Evolutionary conservation across 1,140 invertebrate genomes (phyloP), one percentile per base, ranked within the genome.

Genomic region (Piezodorus guildinii): DNA sequence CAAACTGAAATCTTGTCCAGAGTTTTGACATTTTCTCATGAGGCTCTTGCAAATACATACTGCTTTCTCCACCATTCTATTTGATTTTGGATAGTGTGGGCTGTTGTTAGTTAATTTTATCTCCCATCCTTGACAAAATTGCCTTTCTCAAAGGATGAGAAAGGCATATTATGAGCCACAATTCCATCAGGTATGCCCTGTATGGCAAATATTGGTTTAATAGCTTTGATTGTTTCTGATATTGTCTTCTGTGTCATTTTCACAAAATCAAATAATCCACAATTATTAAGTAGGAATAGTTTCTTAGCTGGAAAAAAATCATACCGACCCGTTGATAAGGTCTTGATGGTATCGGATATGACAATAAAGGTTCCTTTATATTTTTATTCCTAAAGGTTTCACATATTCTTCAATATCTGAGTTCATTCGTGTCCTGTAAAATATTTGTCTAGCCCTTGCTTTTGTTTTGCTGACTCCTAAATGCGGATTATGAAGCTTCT

Each of bases 101-200:
- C 63, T 67, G 15, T 43, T 62, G 5, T 60, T 67, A 12, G 25
- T 62, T 25, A 66, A 21, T 60, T 65, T 51, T 21, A 63, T 60
- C 30, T 63, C 60, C 21, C 62, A 56, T 30, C 58, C 19, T 17
- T 54, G 6, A 60, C 30, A 51, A 62, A 67, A 63, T 15, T 62
- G 39, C 34, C 21, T 59, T 44, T 63, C 65, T 27, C 60, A 45
- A 62, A 8, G 2, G 16, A 52, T 62, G 9, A 49, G 27, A 60
- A 68, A 68, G 21, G 65, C 63, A 46, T 66, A 61, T 68, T 68
- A 46, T 68, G 60, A 44, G 60, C 45, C n/a, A 63, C 17, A 45
- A 68, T 49, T 9, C 45, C 27, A 54, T 44, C 44, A 59, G 64
- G 66, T 15, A 30, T 59, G 12, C 67, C 65, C 52, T 60, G 56